Percentiles rank a stretch among this genome's conserved stretches.
Evolutionary conservation across 2,113 vertebrate species (phyloP).

Genomic region (Alexandromys fortis): DNA sequence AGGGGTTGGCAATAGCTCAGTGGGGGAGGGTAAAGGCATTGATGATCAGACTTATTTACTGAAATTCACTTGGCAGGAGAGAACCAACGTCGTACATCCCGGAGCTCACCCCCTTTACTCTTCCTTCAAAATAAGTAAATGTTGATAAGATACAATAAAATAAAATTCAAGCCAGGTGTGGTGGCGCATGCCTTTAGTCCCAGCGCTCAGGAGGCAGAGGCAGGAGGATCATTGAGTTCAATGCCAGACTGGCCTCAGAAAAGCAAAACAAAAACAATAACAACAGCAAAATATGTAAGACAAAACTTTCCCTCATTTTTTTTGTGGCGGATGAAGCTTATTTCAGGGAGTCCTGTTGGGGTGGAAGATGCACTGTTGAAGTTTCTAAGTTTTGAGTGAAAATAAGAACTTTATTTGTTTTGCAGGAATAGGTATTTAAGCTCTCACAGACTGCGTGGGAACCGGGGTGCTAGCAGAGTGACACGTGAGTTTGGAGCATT

Average conservation of each 20-base stretch:
- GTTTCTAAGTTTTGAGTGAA: background rate
- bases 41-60: background rate
- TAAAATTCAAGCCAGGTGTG: background rate
- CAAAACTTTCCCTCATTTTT: background rate
- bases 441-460: background rate
- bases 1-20: background rate
- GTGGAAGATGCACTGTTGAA: background rate
- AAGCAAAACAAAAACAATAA: background rate
- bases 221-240: background rate
- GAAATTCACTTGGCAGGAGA: background rate
- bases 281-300: background rate
- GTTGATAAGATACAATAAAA: background rate
- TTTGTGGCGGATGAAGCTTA: background rate
- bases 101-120: background rate
- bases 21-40: no score
- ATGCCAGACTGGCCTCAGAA: background rate
- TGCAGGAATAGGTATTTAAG: background rate
- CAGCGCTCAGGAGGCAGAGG: background rate
- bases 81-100: background rate
- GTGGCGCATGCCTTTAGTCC: background rate
- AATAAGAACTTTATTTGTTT: background rate
- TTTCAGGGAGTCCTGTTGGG: background rate
- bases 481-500: no score
- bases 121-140: background rate
- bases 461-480: background rate